Evolutionary conservation across 2,888 invertebrate species (phyloP).

Genomic region (Papilio elwesi): DNA sequence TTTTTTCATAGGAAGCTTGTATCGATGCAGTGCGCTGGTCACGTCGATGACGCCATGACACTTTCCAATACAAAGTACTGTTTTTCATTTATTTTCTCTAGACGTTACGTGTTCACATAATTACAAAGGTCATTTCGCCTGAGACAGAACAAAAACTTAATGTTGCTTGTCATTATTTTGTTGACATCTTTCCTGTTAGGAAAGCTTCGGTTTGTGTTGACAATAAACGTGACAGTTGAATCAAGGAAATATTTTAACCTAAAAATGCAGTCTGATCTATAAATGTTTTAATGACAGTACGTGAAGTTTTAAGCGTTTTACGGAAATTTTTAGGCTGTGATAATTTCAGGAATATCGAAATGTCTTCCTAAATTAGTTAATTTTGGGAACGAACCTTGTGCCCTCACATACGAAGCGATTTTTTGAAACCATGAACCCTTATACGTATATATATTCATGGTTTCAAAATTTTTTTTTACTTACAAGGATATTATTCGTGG

Average conservation of each 20-base stretch:
- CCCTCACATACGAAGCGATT: too few relatives aligned
- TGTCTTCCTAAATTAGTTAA: too few relatives aligned
- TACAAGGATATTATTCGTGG: too few relatives aligned
- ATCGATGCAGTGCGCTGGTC: not conserved
- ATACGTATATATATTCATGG: too few relatives aligned
- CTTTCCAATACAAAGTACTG: conserved; percentile 60
- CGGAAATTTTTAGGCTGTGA: too few relatives aligned
- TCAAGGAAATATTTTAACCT: not conserved
- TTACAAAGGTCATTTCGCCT: conserved; percentile 12
- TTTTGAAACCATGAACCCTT: too few relatives aligned
- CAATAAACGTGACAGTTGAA: not conserved
- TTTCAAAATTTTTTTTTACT: too few relatives aligned
- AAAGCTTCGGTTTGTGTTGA: conserved; percentile 1
- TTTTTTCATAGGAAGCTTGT: not conserved
- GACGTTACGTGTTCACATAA: conserved; percentile 6
- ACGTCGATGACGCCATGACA: conserved; percentile 54
- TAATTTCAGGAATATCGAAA: too few relatives aligned
- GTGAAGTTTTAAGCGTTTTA: too few relatives aligned
- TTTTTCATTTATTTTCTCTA: conserved; percentile 29
- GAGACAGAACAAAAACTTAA: conserved; percentile 28
- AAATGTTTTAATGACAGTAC: too few relatives aligned
- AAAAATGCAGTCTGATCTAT: too few relatives aligned
- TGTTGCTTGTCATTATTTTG: not conserved
- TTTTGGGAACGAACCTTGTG: too few relatives aligned
- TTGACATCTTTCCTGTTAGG: not conserved